Percentiles rank a stretch among this genome's conserved stretches.
Conservation (phyloP, 2,888 invertebrate genomes). For the Scrobipalpa costella region DNA sequence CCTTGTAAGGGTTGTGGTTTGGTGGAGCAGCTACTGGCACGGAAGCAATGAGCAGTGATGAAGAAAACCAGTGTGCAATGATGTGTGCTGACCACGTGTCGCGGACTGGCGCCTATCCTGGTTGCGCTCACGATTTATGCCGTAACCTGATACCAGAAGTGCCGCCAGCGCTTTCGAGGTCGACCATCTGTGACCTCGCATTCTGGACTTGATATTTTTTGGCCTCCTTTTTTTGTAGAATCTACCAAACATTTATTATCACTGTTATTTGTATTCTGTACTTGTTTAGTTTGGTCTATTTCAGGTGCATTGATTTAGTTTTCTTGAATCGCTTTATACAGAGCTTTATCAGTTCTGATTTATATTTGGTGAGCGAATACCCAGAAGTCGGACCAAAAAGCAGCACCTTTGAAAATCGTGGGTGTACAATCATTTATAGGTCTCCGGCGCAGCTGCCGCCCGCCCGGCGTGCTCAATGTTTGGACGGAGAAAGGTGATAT, state of each 20-base stretch:
- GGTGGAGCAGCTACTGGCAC: constrained; percentile 55
- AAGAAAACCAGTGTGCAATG: constrained; percentile 62
- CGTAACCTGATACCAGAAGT: constrained; percentile 54
- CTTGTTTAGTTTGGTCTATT: background rate
- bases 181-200: constrained; percentile 38
- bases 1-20: constrained; percentile 24
- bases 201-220: constrained; percentile 1
- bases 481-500: constrained; percentile 76
- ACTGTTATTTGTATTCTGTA: background rate
- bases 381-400: constrained; percentile 47
- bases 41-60: constrained; percentile 58
- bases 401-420: constrained; percentile 63
- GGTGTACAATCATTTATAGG: constrained; percentile 73
- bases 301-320: background rate
- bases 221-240: background rate
- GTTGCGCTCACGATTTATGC: constrained; percentile 40
- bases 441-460: constrained; percentile 73
- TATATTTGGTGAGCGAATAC: constrained; percentile 41
- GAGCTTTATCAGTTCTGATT: constrained; percentile 17
- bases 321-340: background rate
- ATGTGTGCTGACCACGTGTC: constrained; percentile 67
- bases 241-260: background rate
- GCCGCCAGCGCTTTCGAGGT: constrained; percentile 46
- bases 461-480: constrained; percentile 70
- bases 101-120: constrained; percentile 36